phyloP scores from a whole-genome alignment of 2,888 invertebrate genomes.

The Encarsia formosa region DNA sequence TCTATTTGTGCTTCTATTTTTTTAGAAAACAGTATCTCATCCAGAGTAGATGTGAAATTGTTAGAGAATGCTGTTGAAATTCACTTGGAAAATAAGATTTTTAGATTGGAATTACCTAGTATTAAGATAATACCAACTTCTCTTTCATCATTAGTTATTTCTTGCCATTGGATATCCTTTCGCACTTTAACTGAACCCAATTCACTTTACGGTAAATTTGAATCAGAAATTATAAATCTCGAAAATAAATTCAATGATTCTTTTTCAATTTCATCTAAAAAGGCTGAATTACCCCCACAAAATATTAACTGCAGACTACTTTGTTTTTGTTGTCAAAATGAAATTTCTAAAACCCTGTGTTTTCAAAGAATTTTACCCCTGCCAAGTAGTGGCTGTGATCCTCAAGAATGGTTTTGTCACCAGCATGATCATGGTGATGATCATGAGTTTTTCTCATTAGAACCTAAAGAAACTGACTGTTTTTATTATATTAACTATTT shows the following conservation, averaged over 20 bases:
- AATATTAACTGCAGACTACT: constrained; percentile 30
- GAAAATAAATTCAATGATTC: constrained; percentile 14
- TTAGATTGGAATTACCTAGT: constrained; percentile 32
- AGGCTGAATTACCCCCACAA: constrained; percentile 31
- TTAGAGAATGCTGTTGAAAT: constrained; percentile 37
- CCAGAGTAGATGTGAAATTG: constrained; percentile 36
- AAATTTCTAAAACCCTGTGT: constrained; percentile 34
- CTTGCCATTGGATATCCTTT: constrained; percentile 43
- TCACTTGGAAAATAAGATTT: constrained; percentile 31
- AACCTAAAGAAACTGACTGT: constrained; percentile 39
- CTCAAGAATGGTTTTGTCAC: constrained; percentile 48
- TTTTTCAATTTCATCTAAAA: constrained; percentile 15
- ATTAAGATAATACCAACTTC: constrained; percentile 42
- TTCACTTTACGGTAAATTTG: constrained; percentile 40
- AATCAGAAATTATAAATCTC: constrained; percentile 37
- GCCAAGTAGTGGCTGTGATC: constrained; percentile 42
- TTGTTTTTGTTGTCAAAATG: constrained; percentile 41
- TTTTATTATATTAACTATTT: constrained; percentile 41
- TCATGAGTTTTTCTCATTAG: constrained; percentile 29
- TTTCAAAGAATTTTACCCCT: constrained; percentile 42
- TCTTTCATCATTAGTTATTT: constrained; percentile 39
- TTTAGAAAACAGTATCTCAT: constrained; percentile 29
- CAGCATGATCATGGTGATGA: constrained; percentile 30
- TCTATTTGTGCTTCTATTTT: constrained; percentile 43
- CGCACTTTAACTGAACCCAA: constrained; percentile 42